Conservation (phyloP, 2,888 invertebrate genomes). For the Drosophila dives region DNA sequence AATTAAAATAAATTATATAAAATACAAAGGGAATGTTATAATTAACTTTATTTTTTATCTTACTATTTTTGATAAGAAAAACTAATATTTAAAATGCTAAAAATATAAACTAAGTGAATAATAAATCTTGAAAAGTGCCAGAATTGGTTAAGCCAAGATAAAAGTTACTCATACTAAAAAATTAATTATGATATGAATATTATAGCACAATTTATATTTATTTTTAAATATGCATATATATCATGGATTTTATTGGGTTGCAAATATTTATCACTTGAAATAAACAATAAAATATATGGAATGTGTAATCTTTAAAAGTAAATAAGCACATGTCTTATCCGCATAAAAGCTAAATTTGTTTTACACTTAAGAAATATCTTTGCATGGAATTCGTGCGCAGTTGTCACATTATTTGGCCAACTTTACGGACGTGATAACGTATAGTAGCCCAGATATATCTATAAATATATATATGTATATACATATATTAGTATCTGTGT, state of each 20-base stretch:
- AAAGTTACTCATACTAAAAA: background rate
- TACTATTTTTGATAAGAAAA: background rate
- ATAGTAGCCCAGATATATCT: background rate
- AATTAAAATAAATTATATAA: background rate
- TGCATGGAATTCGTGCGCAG: conserved; percentile 21
- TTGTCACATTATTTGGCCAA: conserved; percentile 22
- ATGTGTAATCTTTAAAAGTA: conserved; percentile 9
- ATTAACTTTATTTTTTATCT: background rate
- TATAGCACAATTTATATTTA: background rate
- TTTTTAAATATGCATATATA: background rate
- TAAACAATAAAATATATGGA: background rate
- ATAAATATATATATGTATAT: background rate
- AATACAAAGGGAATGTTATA: background rate
- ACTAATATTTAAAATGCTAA: background rate
- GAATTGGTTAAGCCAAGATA: background rate
- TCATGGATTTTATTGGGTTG: background rate
- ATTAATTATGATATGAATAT: background rate
- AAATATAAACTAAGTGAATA: background rate
- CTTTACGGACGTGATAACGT: conserved; percentile 28
- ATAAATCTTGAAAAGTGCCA: background rate
- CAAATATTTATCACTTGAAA: conserved; percentile 1
- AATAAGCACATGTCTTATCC: conserved; percentile 17
- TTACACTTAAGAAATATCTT: conserved; percentile 23
- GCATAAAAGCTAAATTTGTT: conserved; percentile 13
- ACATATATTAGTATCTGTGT: background rate